These are phyloP conservation scores for Aphodius sticticus DNA, from an alignment of 2,888 invertebrate genomes.

Conservation along the genomic window DNA sequence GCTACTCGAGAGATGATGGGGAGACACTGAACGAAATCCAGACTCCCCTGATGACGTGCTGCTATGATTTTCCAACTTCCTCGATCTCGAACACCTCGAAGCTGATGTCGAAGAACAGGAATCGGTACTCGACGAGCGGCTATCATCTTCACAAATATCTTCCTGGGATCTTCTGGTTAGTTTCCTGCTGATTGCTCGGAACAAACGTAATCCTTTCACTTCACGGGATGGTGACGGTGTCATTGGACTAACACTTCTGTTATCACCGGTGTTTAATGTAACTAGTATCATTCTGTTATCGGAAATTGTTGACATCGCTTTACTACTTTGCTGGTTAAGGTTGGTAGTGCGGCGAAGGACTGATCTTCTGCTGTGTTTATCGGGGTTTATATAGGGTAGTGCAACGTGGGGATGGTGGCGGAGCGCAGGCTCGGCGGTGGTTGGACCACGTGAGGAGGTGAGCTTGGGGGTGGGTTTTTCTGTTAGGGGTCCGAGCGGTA, in stretches of 20 bases:
- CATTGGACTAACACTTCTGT: conserved; percentile 57
- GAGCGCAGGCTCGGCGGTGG: conserved; percentile 45
- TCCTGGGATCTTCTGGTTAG: conserved; percentile 65
- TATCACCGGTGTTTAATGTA: conserved; percentile 47
- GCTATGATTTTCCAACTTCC: conserved; percentile 44
- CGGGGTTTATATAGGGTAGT: background rate
- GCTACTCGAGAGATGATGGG: conserved; percentile 64
- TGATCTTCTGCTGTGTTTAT: background rate
- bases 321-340: conserved; percentile 38
- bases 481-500: background rate
- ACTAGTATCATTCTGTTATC: conserved; percentile 50
- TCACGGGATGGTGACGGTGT: conserved; percentile 66
- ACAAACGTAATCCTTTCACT: conserved; percentile 68
- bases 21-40: conserved; percentile 55
- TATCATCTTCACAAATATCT: conserved; percentile 61
- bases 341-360: conserved; percentile 9
- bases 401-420: conserved; percentile 48
- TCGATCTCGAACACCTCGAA: conserved; percentile 45
- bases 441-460: conserved; percentile 31
- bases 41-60: conserved; percentile 49
- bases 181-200: conserved; percentile 71
- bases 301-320: conserved; percentile 35
- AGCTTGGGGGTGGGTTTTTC: background rate
- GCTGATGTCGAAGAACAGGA: conserved; percentile 57
- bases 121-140: conserved; percentile 62